Conservation (phyloP, 2,113 vertebrate species). For the Anolis carolinensis region DNA sequence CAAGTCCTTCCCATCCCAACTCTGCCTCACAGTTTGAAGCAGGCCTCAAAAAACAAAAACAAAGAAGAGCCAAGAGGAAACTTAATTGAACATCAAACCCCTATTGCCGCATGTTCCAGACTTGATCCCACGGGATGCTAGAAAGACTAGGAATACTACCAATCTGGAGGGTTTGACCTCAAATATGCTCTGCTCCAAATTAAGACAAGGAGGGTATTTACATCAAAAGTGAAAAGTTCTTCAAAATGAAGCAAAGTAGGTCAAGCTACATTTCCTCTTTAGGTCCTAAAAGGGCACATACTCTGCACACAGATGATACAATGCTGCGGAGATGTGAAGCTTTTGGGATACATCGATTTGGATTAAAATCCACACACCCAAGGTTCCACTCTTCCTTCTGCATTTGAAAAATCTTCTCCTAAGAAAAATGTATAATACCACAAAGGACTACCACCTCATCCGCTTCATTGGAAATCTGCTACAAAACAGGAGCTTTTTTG, state of each 20-base stretch:
- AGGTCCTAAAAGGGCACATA: neutral
- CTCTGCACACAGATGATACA: no score
- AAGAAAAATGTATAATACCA: no score
- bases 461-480: no score
- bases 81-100: neutral
- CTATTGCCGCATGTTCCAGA: neutral
- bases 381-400: neutral
- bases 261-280: neutral
- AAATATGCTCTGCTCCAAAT: neutral
- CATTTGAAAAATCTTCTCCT: neutral
- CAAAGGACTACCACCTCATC: no score
- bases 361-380: neutral
- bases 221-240: neutral
- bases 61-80: neutral
- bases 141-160: neutral
- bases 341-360: no score
- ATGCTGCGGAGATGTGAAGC: neutral
- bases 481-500: no score
- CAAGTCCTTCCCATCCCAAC: neutral
- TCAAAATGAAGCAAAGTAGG: neutral
- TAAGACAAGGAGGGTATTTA: neutral
- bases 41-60: neutral
- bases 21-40: neutral
- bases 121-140: neutral
- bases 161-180: neutral